These are phyloP conservation scores for Leptinotarsa defecta DNA, from an alignment of 1,140 invertebrate species.

Conservation along the genomic window DNA sequence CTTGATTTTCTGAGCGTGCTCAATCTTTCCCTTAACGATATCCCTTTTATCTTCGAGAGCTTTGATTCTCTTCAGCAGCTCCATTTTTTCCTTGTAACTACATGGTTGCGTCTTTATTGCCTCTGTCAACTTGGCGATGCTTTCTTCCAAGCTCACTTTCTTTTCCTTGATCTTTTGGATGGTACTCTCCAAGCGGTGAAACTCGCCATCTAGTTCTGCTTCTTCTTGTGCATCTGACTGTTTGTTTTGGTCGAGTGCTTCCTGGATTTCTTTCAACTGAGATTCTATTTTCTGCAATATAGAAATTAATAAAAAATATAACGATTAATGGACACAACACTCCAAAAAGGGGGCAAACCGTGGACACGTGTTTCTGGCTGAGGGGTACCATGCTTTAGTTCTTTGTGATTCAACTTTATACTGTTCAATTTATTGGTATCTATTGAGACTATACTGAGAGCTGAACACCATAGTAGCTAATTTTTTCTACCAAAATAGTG, in stretches of 20 bases:
- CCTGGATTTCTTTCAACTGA: neutral
- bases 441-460: too few species aligned
- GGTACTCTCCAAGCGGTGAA: neutral
- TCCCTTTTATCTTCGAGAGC: conserved; percentile 17
- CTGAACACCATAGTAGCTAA: too few species aligned
- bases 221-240: neutral
- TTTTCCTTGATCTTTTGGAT: conserved; percentile 13
- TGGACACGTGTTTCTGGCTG: too few species aligned
- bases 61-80: conserved; percentile 24
- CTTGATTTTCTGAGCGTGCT: conserved; percentile 19
- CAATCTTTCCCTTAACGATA: conserved; percentile 26
- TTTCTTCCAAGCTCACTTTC: neutral
- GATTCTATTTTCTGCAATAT: neutral
- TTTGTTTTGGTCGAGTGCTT: neutral
- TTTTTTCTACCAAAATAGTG: too few species aligned
- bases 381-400: too few species aligned
- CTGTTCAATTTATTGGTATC: too few species aligned
- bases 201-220: neutral
- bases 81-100: conserved; percentile 19
- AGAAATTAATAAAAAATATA: too few species aligned
- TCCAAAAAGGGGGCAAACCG: too few species aligned
- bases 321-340: too few species aligned
- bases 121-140: conserved; percentile 10
- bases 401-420: too few species aligned
- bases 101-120: conserved; percentile 28